A percentile compares a stretch with the other conserved stretches of the same genome.
Evolutionary conservation across 2,797 vertebrate species (phyloP).

Genomic region (Macrochelys suwanniensis): DNA sequence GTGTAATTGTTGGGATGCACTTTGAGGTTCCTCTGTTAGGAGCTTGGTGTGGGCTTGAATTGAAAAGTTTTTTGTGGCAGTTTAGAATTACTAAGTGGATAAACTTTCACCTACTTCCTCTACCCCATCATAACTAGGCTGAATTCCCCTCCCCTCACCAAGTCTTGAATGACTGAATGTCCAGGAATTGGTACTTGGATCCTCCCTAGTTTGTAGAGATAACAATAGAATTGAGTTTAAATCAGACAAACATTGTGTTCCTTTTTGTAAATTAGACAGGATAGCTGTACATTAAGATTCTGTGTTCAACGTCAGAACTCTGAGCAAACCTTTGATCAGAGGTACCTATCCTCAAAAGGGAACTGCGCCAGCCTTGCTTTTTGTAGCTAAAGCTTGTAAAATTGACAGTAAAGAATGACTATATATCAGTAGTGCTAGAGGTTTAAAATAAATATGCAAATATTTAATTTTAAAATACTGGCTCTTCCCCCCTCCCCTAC

Average conservation of each 20-base stretch:
- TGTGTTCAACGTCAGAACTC: neutral
- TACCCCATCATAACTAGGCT: neutral
- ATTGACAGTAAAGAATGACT: neutral
- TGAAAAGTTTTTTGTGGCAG: neutral
- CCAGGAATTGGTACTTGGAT: neutral
- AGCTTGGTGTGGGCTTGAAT: neutral
- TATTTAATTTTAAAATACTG: neutral
- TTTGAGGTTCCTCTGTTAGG: neutral
- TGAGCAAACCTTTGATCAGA: neutral
- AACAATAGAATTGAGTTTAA: neutral
- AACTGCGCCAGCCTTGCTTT: neutral
- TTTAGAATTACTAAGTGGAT: neutral
- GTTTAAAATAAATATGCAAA: neutral
- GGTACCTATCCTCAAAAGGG: neutral
- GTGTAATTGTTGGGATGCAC: neutral
- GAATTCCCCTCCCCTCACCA: neutral
- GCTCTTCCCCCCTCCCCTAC: neutral
- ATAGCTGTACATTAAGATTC: neutral
- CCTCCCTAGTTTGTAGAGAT: neutral
- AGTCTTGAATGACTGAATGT: neutral
- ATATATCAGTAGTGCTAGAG: neutral
- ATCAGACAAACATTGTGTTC: neutral
- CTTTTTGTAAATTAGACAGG: neutral
- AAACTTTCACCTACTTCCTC: neutral
- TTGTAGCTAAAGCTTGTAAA: accelerated